Evolutionary conservation across 2,888 invertebrate genomes (phyloP), one percentile per base, ranked within the genome.

Genomic region (Carpatolechia fugitivella): DNA sequence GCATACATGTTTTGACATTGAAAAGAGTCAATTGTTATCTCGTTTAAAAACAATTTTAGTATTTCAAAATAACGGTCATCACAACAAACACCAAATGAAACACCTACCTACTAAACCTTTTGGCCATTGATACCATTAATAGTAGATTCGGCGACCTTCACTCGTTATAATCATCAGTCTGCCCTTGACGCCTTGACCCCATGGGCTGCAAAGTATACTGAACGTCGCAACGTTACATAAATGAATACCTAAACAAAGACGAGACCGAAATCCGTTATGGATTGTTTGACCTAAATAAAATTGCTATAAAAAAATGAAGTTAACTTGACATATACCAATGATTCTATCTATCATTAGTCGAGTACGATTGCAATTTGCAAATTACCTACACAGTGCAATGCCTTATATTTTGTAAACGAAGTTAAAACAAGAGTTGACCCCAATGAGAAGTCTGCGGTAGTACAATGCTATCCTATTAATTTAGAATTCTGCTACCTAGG

Each of bases 111-210:
- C 10, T 6, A 20, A 41, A 16, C 11, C 18, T 41, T 41, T 41
- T 18, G 40, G 40, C 40, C 40, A 41, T 41, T 41, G 40, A 41
- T 41, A 41, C 44, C 2, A 14, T 38, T 38, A 38, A 13, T 16
- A 8, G 33, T 33, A 33, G 33, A 10, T n/a, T 33, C 10, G 38
- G 40, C 29, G 29, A 47, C 47, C 47, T 47, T 47, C 47, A 47
- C 47, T 30, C 31, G 31, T 47, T 47, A 30, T 30, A 31, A 31
- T 30, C 31, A 47, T 31, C 31, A 31, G 13, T 11, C 8, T 18
- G 47, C 47, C 47, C 47, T 47, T 47, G 47, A 16, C 47, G 47
- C 31, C 47, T 47, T 47, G 47, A 47, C 47, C 47, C 47, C 18
- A 47, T 30, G 30, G 30, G 31, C 31, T 47, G 31, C 47, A 30